Conservation (phyloP, 2,888 invertebrate species). For the Embidobia sp. region DNA sequence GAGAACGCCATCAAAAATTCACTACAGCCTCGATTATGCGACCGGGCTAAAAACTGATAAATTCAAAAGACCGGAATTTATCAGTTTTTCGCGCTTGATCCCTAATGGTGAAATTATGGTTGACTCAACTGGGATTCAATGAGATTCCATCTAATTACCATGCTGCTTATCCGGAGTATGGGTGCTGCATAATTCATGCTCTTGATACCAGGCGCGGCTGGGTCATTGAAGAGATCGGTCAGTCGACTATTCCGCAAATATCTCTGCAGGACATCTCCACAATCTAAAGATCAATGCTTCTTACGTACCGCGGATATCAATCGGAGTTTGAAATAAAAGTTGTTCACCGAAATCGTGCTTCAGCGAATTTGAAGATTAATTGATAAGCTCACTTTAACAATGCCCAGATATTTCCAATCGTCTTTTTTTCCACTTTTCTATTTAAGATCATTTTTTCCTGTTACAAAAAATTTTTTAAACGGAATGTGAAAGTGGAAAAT, state of each 20-base stretch:
- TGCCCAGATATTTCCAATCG: too few species aligned
- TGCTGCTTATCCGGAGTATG: slow-evolving; percentile 40
- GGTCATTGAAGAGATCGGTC: slow-evolving; percentile 30
- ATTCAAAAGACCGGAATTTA: slow-evolving; percentile 37
- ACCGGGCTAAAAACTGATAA: slow-evolving; percentile 33
- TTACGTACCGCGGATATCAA: background rate
- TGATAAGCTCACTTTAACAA: too few species aligned
- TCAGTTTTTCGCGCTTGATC: slow-evolving; percentile 14
- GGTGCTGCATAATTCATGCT: slow-evolving; percentile 51
- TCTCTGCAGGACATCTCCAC: slow-evolving; percentile 5
- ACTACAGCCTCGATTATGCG: background rate
- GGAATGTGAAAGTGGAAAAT: too few species aligned
- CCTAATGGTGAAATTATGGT: slow-evolving; percentile 58
- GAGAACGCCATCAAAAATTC: background rate
- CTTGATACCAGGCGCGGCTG: slow-evolving; percentile 27
- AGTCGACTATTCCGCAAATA: slow-evolving; percentile 11
- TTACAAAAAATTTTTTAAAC: too few species aligned
- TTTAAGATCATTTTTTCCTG: too few species aligned
- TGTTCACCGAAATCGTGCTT: too few species aligned
- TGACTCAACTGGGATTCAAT: slow-evolving; percentile 34
- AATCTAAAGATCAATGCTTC: background rate
- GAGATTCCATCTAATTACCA: slow-evolving; percentile 54
- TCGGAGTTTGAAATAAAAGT: slow-evolving; percentile 18
- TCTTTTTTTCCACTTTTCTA: too few species aligned
- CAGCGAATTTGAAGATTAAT: too few species aligned